phyloP scores from a whole-genome alignment of 2,888 invertebrate genomes.

The Cephalotes varians region DNA sequence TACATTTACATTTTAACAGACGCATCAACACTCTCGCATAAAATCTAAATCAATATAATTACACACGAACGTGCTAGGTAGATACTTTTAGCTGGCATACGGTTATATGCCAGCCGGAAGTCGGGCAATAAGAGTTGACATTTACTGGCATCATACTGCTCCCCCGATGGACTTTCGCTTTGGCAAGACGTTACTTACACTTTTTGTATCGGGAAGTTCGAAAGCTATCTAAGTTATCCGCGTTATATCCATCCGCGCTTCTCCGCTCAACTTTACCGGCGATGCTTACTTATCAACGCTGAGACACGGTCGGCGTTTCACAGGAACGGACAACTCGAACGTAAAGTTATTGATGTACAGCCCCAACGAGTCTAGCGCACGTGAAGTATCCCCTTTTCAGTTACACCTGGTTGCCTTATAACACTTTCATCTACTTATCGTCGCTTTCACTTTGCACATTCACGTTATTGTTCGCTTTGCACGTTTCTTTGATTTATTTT shows the following conservation, averaged over 20 bases:
- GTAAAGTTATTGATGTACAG: conserved; percentile 34
- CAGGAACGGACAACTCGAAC: conserved; percentile 14
- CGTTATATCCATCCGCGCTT: conserved; percentile 26
- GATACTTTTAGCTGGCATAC: conserved; percentile 16
- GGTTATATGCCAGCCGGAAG: conserved; percentile 17
- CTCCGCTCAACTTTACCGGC: conserved; percentile 32
- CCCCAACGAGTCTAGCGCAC: not conserved
- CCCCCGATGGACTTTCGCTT: conserved; percentile 9
- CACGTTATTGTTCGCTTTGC: not conserved
- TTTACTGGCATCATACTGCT: not conserved
- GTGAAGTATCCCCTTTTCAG: not conserved
- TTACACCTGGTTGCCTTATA: conserved; percentile 24
- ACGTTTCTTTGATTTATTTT: not conserved
- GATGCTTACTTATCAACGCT: conserved; percentile 42
- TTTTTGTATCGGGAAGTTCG: conserved; percentile 32
- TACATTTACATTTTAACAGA: not conserved
- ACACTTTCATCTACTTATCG: conserved; percentile 48
- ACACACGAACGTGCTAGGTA: not conserved
- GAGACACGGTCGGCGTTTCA: conserved; percentile 26
- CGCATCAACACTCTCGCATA: not conserved
- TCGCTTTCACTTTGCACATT: not conserved
- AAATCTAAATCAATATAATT: not conserved
- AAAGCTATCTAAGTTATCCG: conserved; percentile 44
- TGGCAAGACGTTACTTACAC: not conserved
- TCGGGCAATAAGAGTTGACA: not conserved